Evolutionary conservation across 2,113 vertebrate species (phyloP).

Genomic region (Coptodon rendalli): DNA sequence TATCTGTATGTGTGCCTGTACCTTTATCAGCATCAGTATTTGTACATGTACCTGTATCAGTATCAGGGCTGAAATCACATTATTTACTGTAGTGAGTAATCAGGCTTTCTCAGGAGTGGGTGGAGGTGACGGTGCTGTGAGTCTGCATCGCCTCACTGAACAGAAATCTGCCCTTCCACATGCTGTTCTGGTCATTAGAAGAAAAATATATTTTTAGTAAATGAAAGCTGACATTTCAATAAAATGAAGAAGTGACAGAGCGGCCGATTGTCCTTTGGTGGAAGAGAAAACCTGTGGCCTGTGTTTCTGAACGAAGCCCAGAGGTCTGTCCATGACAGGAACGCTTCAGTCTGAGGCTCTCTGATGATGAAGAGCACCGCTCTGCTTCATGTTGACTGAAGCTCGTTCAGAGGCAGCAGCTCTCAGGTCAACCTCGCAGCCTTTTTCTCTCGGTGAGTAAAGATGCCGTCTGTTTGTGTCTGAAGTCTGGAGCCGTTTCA

Average conservation of each 20-base stretch:
- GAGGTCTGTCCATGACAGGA: not conserved
- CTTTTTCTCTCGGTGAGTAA: not conserved
- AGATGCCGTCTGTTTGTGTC: not conserved
- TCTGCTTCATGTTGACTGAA: not conserved
- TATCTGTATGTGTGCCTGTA: not conserved
- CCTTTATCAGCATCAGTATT: not conserved
- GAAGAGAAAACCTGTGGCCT: not conserved
- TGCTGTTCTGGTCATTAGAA: not conserved
- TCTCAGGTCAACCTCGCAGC: not conserved
- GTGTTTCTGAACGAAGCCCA: not conserved
- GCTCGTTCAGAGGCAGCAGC: not conserved
- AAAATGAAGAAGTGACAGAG: not conserved
- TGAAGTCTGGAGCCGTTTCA: not conserved
- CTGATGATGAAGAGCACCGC: not conserved
- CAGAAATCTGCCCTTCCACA: not conserved
- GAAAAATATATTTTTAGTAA: not conserved
- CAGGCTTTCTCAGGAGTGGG: not conserved
- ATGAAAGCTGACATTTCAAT: not conserved
- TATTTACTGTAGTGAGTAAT: not conserved
- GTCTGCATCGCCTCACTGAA: not conserved
- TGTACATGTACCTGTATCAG: not conserved
- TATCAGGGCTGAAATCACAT: not conserved
- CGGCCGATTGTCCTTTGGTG: rapidly evolving
- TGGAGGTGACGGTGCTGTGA: not conserved
- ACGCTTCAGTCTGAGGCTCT: not conserved